Evolutionary conservation across 2,113 vertebrate genomes (phyloP).

Genomic region (Felis catus): F.catus_Fca126_mat1.0 CM031418.1:70597501-70598000

Average conservation of each 20-base stretch:
- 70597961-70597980: background rate
- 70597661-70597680: background rate
- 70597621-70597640: background rate
- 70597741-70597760: no score
- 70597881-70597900: no score
- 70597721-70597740: no score
- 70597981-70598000: background rate
- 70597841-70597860: no score
- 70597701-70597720: no score
- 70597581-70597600: background rate
- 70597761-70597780: no score
- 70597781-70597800: no score
- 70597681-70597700: background rate
- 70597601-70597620: background rate
- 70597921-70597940: background rate
- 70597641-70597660: background rate
- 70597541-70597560: background rate
- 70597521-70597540: background rate
- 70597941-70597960: background rate
- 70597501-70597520: background rate
- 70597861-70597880: no score
- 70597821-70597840: no score
- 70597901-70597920: background rate
- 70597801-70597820: no score
- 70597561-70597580: background rate